phyloP scores from a whole-genome alignment of 2,888 invertebrate genomes.

The Cataglyphis rosenhaueri region DNA sequence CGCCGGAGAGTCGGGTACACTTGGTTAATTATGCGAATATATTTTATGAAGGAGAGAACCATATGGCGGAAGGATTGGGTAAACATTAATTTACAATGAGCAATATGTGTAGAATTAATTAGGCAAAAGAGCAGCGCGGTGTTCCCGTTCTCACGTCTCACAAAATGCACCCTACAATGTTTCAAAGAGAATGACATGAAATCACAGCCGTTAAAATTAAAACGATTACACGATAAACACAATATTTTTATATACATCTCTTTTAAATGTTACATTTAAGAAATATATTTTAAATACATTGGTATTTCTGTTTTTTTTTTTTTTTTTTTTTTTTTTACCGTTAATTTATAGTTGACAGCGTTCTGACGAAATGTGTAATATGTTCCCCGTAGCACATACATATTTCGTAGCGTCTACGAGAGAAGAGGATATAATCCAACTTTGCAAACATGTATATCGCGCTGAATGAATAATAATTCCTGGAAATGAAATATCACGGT shows the following conservation, averaged over 20 bases:
- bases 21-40: constrained; percentile 40
- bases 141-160: neutral
- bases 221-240: neutral
- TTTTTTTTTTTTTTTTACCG: neutral
- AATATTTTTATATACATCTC: neutral
- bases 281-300: neutral
- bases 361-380: constrained; percentile 7
- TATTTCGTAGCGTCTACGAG: neutral
- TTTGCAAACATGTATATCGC: constrained; percentile 28
- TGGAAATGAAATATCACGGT: constrained; percentile 37
- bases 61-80: constrained; percentile 7
- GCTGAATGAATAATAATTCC: constrained; percentile 37
- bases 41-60: neutral
- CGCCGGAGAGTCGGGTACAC: neutral
- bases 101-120: constrained; percentile 34
- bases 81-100: constrained; percentile 32
- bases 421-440: constrained; percentile 15
- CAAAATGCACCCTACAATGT: neutral
- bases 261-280: neutral
- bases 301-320: too few relatives aligned
- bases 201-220: neutral
- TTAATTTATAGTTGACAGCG: constrained; percentile 16
- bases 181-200: neutral
- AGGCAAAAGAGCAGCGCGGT: neutral
- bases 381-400: neutral